phyloP scores from a whole-genome alignment of 2,113 vertebrate genomes.

The Crypturellus undulatus region DNA sequence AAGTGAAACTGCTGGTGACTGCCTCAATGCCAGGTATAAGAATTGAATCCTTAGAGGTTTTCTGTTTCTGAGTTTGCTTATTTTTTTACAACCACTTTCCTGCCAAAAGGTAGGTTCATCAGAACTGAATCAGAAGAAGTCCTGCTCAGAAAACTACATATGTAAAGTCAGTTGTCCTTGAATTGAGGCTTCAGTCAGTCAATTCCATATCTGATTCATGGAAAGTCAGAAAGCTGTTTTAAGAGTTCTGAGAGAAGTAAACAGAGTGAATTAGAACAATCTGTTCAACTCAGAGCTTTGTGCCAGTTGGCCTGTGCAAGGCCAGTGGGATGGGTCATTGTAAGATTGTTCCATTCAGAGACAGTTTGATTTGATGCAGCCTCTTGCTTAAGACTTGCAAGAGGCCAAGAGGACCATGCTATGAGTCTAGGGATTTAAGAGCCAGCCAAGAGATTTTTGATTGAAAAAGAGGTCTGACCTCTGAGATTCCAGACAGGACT shows the following conservation, averaged over 20 bases:
- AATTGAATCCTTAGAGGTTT: neutral
- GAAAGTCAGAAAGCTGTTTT: neutral
- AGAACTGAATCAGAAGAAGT: neutral
- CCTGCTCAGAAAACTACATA: neutral
- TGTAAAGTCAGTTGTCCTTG: neutral
- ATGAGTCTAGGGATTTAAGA: neutral
- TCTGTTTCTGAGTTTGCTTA: neutral
- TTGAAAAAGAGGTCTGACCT: constrained; percentile 27
- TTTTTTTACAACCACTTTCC: neutral
- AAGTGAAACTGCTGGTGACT: constrained; percentile 96
- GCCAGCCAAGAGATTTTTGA: constrained; percentile 10
- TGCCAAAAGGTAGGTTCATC: neutral
- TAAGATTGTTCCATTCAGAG: neutral
- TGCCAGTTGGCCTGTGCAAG: constrained; percentile 21
- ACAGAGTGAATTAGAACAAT: neutral
- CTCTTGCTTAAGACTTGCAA: constrained; percentile 29
- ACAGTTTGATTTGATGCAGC: neutral
- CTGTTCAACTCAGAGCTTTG: neutral
- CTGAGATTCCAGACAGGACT: neutral
- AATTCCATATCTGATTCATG: neutral
- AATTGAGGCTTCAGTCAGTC: neutral
- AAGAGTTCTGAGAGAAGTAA: neutral
- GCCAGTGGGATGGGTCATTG: neutral
- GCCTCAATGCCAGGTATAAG: constrained; percentile 96
- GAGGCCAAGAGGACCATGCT: neutral